phyloP scores from a whole-genome alignment of 2,797 vertebrate species.

The Alosa sapidissima region DNA sequence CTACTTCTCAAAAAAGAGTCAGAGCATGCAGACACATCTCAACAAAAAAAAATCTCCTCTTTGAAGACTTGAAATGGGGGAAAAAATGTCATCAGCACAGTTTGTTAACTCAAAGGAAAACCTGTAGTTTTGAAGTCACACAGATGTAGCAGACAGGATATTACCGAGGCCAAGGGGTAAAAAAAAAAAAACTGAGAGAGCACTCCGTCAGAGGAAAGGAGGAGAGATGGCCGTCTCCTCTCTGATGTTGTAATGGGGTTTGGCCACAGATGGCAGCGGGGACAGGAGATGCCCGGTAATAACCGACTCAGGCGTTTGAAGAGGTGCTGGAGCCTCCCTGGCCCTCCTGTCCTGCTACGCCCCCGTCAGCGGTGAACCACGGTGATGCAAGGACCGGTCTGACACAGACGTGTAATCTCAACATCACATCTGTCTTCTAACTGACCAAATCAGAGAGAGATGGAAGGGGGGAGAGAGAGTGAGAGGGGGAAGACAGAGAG shows the following conservation, averaged over 20 bases:
- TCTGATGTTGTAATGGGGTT: constrained; percentile 12
- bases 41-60: neutral
- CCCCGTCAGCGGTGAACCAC: neutral
- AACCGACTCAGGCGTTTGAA: neutral
- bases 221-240: neutral
- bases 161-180: neutral
- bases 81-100: neutral
- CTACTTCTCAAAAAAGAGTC: neutral
- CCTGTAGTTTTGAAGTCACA: constrained; percentile 33
- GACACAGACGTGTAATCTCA: neutral
- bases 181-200: constrained; percentile 26
- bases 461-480: neutral
- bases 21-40: neutral
- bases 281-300: constrained; percentile 8
- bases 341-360: neutral
- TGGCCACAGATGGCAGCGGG: neutral
- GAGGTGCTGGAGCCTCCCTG: neutral
- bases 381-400: neutral
- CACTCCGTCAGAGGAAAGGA: neutral
- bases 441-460: neutral
- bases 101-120: constrained; percentile 9
- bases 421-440: neutral
- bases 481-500: neutral
- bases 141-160: neutral
- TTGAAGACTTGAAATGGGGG: neutral